phyloP scores from a whole-genome alignment of 2,113 vertebrate genomes.

The Sphaerodactylus townsendi region DNA sequence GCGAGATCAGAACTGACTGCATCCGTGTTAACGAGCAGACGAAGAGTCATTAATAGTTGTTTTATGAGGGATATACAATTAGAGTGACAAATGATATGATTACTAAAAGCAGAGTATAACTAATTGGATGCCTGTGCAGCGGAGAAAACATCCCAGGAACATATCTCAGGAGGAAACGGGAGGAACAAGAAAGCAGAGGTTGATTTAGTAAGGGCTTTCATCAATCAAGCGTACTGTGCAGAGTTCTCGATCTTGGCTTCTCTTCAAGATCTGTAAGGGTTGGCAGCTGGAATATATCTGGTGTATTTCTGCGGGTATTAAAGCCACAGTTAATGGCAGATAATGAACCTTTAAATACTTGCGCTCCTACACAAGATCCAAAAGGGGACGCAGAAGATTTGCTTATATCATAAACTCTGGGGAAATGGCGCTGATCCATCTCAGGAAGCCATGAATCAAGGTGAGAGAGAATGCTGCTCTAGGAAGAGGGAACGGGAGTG shows the following conservation, averaged over 20 bases:
- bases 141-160: background rate
- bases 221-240: background rate
- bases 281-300: background rate
- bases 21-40: background rate
- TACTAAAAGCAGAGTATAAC: background rate
- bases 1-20: background rate
- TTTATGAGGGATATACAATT: background rate
- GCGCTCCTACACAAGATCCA: background rate
- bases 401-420: background rate
- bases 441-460: background rate
- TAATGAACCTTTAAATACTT: conserved; percentile 2
- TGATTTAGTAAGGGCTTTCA: background rate
- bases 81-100: conserved; percentile 18
- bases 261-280: background rate
- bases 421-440: background rate
- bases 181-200: background rate
- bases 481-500: background rate
- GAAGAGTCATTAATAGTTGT: background rate
- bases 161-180: background rate
- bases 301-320: background rate
- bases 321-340: background rate
- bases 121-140: background rate
- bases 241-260: background rate
- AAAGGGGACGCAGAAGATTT: background rate
- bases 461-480: background rate